Percentiles rank a stretch among this genome's conserved stretches.
phyloP scores from a whole-genome alignment of 2,113 vertebrate species.

The Semicossyphus pulcher region DNA sequence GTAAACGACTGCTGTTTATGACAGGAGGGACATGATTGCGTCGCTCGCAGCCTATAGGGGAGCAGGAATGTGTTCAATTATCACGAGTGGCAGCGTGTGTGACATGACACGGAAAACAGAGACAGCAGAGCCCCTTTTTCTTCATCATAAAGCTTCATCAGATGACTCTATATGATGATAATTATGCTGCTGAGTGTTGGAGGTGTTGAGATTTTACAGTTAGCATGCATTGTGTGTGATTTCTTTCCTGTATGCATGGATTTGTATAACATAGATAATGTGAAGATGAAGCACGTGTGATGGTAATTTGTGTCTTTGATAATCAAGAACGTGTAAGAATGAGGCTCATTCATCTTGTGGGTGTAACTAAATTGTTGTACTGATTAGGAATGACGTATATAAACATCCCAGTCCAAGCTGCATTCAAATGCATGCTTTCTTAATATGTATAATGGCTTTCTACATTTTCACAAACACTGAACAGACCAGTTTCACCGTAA shows the following conservation, averaged over 20 bases:
- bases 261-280: background rate
- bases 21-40: slow-evolving; percentile 54
- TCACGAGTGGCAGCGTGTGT: slow-evolving; percentile 60
- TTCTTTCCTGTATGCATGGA: background rate
- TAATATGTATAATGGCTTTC: background rate
- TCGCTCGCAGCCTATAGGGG: slow-evolving; percentile 56
- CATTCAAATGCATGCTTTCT: background rate
- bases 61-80: slow-evolving; percentile 59
- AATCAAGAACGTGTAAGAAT: background rate
- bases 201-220: background rate
- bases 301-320: background rate
- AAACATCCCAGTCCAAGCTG: background rate
- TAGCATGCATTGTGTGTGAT: background rate
- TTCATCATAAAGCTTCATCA: slow-evolving; percentile 44
- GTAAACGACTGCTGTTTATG: slow-evolving; percentile 71
- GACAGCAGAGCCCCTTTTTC: slow-evolving; percentile 22
- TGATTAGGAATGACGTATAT: background rate
- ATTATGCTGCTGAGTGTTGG: slow-evolving; percentile 31
- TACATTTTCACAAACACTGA: too few species aligned
- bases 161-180: slow-evolving; percentile 45
- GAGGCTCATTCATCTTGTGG: slow-evolving; percentile 9
- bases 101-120: slow-evolving; percentile 49
- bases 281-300: background rate
- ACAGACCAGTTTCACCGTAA: too few species aligned
- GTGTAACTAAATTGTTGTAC: background rate